phyloP scores from a whole-genome alignment of 1,140 invertebrate genomes.

The Charaxes varanes region DNA sequence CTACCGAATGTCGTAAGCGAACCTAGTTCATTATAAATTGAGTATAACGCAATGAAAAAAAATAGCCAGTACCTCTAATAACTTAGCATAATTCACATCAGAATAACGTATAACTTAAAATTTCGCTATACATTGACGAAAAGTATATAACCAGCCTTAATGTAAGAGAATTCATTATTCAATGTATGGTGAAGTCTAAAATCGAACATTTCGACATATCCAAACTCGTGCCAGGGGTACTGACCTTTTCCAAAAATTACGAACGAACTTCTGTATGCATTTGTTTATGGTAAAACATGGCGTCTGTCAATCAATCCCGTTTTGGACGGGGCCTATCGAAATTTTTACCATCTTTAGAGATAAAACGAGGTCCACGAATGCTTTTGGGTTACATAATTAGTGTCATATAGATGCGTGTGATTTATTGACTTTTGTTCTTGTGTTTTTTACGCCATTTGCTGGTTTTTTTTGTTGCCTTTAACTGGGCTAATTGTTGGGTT shows the following conservation, averaged over 20 bases:
- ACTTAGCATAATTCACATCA: too few species aligned
- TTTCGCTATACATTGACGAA: too few species aligned
- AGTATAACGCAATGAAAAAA: too few species aligned
- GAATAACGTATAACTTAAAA: too few species aligned
- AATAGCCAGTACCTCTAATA: too few species aligned
- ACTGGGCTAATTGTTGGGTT: constrained; percentile 2
- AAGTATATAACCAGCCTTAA: too few species aligned
- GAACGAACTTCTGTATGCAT: constrained; percentile 28
- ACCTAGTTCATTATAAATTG: too few species aligned
- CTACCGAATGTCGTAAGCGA: too few species aligned
- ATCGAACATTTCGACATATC: too few species aligned
- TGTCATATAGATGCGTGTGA: constrained; percentile 23
- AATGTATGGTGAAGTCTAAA: too few species aligned
- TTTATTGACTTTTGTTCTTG: constrained; percentile 18
- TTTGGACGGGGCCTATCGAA: constrained; percentile 47
- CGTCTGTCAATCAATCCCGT: constrained; percentile 56
- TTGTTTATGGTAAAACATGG: constrained; percentile 47
- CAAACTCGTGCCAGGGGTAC: too few species aligned
- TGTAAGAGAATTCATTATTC: too few species aligned
- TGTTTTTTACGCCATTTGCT: constrained; percentile 6
- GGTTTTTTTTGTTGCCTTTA: constrained; percentile 3
- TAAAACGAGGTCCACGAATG: constrained; percentile 20
- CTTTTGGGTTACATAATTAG: constrained; percentile 29
- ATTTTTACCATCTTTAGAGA: constrained; percentile 45
- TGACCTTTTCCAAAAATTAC: constrained; percentile 34